Conservation (phyloP, 2,797 vertebrate species). For the Enteromius treurensis region DNA sequence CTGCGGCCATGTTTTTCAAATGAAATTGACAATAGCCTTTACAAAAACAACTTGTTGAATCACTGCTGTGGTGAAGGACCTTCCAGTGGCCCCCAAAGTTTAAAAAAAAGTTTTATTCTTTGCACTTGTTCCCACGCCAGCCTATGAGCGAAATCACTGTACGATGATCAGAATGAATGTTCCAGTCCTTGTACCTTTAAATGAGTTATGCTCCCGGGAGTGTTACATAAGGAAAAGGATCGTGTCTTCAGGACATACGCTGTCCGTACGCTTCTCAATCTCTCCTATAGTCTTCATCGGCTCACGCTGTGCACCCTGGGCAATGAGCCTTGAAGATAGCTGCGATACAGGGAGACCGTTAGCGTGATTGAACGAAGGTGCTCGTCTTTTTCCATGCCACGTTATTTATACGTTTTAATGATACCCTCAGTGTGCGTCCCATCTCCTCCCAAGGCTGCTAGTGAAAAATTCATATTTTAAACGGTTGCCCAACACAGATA, state of each 20-base stretch:
- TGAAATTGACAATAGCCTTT: not conserved
- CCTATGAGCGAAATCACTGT: not conserved
- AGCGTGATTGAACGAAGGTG: conserved; percentile 53
- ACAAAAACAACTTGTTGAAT: conserved; percentile 2
- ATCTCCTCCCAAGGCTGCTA: conserved; percentile 57
- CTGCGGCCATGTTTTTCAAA: not conserved
- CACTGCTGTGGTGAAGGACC: not conserved
- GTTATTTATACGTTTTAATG: conserved; percentile 66
- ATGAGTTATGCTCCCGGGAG: conserved; percentile 42
- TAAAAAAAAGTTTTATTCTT: not conserved
- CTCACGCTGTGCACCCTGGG: conserved; percentile 15
- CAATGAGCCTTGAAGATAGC: conserved; percentile 42
- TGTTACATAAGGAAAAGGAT: conserved; percentile 27
- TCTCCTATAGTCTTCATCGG: conserved; percentile 39
- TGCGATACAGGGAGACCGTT: conserved; percentile 31
- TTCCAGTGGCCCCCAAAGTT: not conserved
- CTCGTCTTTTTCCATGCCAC: conserved; percentile 56
- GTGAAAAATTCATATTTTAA: conserved; percentile 70
- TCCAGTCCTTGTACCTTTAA: conserved; percentile 65
- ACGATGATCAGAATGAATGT: conserved; percentile 31
- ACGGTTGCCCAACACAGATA: conserved; percentile 62
- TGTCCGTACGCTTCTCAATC: conserved; percentile 22
- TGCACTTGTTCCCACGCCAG: not conserved
- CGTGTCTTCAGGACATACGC: conserved; percentile 2
- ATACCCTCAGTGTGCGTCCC: conserved; percentile 61